Evolutionary conservation across 2,888 invertebrate genomes (phyloP).

Genomic region (Andrena minutula): DNA sequence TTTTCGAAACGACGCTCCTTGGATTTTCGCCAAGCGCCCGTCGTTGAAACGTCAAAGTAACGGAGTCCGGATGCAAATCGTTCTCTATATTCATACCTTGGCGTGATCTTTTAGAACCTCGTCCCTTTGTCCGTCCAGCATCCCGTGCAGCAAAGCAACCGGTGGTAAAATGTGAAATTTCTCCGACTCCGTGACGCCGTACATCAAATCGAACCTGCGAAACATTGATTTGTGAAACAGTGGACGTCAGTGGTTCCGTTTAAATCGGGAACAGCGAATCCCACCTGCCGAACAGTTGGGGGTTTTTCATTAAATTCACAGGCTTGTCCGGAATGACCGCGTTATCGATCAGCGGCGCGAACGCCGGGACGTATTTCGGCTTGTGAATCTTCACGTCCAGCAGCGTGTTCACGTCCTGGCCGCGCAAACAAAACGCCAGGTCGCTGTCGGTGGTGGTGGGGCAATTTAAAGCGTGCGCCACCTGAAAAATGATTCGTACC

Average conservation of each 20-base stretch:
- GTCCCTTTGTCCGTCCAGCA: slow-evolving; percentile 91
- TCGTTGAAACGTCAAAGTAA: neutral
- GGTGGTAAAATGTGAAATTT: slow-evolving; percentile 92
- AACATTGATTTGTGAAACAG: neutral
- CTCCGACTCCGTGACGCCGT: slow-evolving; percentile 94
- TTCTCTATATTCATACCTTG: slow-evolving; percentile 71
- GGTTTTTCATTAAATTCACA: slow-evolving; percentile 90
- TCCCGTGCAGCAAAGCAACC: slow-evolving; percentile 90
- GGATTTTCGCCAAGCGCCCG: neutral
- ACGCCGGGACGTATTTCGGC: slow-evolving; percentile 92
- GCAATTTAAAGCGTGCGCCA: slow-evolving; percentile 92
- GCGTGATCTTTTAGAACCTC: slow-evolving; percentile 92
- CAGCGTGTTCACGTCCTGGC: slow-evolving; percentile 78
- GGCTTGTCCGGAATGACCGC: slow-evolving; percentile 94
- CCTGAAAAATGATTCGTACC: slow-evolving; percentile 76
- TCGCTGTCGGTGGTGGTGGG: slow-evolving; percentile 87
- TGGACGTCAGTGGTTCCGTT: too few relatives aligned
- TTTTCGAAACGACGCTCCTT: neutral
- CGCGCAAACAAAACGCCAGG: slow-evolving; percentile 87
- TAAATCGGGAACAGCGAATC: slow-evolving; percentile 50
- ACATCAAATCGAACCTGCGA: slow-evolving; percentile 92
- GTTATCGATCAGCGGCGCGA: slow-evolving; percentile 95
- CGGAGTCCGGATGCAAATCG: neutral
- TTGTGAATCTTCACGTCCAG: slow-evolving; percentile 81
- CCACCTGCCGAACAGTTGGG: slow-evolving; percentile 91